These are phyloP conservation scores for Amiota minor DNA, from an alignment of 2,888 invertebrate species.

Conservation along the genomic window DNA sequence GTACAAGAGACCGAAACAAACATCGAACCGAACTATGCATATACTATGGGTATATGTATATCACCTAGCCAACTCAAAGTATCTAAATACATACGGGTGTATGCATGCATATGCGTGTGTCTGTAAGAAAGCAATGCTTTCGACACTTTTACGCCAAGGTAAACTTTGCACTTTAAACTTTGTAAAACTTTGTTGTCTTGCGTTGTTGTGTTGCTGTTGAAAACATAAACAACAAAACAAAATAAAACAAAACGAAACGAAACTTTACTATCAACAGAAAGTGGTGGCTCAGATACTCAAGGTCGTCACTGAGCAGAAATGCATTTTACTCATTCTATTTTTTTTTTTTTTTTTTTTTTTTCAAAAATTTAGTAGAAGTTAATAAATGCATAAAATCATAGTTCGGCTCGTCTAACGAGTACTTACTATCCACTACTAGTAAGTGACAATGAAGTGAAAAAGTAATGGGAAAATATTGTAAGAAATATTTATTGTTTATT, in stretches of 20 bases:
- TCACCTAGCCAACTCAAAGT: not conserved
- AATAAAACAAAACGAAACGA: not conserved
- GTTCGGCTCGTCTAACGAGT: too few relatives aligned
- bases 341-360: too few relatives aligned
- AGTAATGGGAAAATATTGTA: too few relatives aligned
- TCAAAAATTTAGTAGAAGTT: not conserved
- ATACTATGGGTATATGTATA: not conserved
- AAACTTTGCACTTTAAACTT: constrained; percentile 31
- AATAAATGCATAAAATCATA: not conserved
- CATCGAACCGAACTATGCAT: not conserved
- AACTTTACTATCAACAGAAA: not conserved
- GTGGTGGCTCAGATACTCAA: not conserved
- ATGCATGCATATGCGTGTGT: not conserved
- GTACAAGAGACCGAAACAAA: not conserved
- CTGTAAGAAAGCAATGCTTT: constrained; percentile 8
- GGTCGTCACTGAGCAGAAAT: not conserved
- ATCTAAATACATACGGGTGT: not conserved
- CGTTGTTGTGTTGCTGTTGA: not conserved
- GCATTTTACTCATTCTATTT: not conserved
- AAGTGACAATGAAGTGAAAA: too few relatives aligned
- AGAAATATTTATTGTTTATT: constrained; percentile 40
- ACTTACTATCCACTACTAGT: too few relatives aligned
- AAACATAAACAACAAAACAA: constrained; percentile 17
- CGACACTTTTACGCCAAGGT: constrained; percentile 14
- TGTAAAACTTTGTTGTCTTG: constrained; percentile 24